Base-by-base conservation (phyloP, 2,113 vertebrate species). In the Eidolon helvum region DNA sequence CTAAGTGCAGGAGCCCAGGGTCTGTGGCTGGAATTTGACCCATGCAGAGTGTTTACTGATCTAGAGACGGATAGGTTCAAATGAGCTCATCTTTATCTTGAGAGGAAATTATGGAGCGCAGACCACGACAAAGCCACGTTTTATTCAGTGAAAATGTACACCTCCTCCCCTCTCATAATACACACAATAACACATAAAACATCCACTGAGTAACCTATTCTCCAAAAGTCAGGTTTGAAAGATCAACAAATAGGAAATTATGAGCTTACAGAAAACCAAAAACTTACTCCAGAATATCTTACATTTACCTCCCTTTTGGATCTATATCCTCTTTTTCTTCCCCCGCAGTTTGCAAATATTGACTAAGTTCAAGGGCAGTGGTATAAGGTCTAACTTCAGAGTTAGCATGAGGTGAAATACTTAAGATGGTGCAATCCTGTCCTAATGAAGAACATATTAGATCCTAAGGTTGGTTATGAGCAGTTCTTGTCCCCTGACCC, bases 81-180 rank as follows among this genome's bases (percentile, higher is more conserved):
- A 78, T 96, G 97, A 97, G 94, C 97, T 97, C 97, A 96, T 93
- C 96, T 95, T 97, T 97, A 98, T 97, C 97, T 97, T 96, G 93
- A 91, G 91, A 96, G 94, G 91, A 93, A 96, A 87, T 80, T 88
- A 77, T 77, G 93, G 91, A 94, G 40, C 69, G 33, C 10, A 59
- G 80, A 91, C 68, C 65, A 82, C 96, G 91, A 97, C 94, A 98
- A 97, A 97, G 94, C 78, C 78, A 78, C 11, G 0, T 71, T 94
- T 95, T 83, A 89, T 38, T 91, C 59, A 53, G 24, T 75, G 87
- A 94, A 72, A 89, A 55, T 35, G 6, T 55, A 53, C 40, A 71
- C 2, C 43, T 10, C 74, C 10, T 12, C 35, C 26, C 35, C 9
- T 26, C 19, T 19, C 6, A 12, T 19, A 7, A 18, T 1, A 2